These are phyloP conservation scores for Theristus sp. DNA, from an alignment of 2,888 invertebrate genomes.

Conservation along the genomic window DNA sequence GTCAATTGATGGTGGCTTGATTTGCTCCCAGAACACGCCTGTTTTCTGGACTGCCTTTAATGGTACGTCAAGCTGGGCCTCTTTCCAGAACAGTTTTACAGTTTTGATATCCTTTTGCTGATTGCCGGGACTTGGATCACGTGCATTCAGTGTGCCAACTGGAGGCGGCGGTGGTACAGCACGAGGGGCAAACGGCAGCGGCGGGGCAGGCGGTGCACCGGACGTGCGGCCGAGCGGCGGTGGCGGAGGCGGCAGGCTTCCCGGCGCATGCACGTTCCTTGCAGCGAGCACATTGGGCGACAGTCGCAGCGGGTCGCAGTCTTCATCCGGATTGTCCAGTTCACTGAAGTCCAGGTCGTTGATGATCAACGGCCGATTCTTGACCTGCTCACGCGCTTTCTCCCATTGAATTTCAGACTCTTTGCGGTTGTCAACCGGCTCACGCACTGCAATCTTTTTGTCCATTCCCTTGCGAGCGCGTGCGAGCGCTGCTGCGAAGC, in stretches of 20 bases:
- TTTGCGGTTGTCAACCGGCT: constrained; percentile 8
- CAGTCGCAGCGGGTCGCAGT: constrained; percentile 25
- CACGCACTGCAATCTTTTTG: constrained; percentile 12
- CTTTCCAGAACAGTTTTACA: constrained; percentile 92
- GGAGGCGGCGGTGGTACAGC: constrained; percentile 10
- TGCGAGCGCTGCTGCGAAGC: not conserved
- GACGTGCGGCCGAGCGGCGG: constrained; percentile 24
- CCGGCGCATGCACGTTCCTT: constrained; percentile 12
- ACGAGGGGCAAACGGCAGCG: constrained; percentile 17
- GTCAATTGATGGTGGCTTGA: constrained; percentile 64
- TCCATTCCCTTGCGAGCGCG: constrained; percentile 15
- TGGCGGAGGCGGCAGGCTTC: constrained; percentile 32
- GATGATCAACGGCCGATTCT: constrained; percentile 44
- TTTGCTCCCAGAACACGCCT: constrained; percentile 63
- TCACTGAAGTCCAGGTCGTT: constrained; percentile 95
- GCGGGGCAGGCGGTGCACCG: constrained; percentile 31
- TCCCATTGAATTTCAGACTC: constrained; percentile 77
- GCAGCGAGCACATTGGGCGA: constrained; percentile 26
- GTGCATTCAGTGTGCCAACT: constrained; percentile 8
- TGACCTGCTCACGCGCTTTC: constrained; percentile 48
- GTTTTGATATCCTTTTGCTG: constrained; percentile 39
- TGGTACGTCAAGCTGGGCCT: constrained; percentile 36
- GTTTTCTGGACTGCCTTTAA: constrained; percentile 23
- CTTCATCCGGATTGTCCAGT: constrained; percentile 66
- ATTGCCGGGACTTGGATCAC: constrained; percentile 16